Conservation (phyloP, 2,888 invertebrate species). For the Dolichopus griseipennis region DNA sequence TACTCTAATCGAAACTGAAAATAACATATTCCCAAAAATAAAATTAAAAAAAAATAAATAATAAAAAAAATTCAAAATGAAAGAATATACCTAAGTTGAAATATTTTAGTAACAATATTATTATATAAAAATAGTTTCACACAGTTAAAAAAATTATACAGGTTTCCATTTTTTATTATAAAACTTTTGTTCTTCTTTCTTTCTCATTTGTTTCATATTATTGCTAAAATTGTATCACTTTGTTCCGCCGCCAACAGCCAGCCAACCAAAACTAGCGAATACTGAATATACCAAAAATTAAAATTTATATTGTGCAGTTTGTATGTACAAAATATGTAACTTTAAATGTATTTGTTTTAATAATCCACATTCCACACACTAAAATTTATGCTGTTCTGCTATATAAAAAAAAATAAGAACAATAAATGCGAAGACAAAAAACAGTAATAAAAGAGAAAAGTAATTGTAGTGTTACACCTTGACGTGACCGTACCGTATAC, state of each 20-base stretch:
- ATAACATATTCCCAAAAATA: slow-evolving; percentile 19
- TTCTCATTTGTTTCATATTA: slow-evolving; percentile 1
- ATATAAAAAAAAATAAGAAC: no score
- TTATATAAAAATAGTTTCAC: background rate
- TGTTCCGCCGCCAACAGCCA: slow-evolving; percentile 17
- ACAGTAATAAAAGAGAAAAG: no score
- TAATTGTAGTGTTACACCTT: no score
- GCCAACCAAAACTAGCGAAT: slow-evolving; percentile 13
- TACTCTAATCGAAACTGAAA: slow-evolving; percentile 43
- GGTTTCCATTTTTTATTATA: background rate
- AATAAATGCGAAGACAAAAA: no score
- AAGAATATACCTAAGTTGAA: slow-evolving; percentile 12
- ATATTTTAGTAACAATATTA: slow-evolving; percentile 17
- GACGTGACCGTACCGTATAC: no score
- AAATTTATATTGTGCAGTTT: background rate
- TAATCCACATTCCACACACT: no score
- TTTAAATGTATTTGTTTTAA: background rate
- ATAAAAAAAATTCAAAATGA: background rate
- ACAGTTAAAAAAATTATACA: slow-evolving; percentile 15
- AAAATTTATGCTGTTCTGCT: no score
- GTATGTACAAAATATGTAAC: background rate
- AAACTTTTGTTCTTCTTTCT: background rate
- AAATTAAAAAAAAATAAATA: background rate
- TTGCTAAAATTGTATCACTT: slow-evolving; percentile 13
- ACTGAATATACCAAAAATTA: background rate